Percentiles rank a stretch among this genome's conserved stretches.
phyloP scores from a whole-genome alignment of 2,113 vertebrate species.

The Beaufortia kweichowensis region DNA sequence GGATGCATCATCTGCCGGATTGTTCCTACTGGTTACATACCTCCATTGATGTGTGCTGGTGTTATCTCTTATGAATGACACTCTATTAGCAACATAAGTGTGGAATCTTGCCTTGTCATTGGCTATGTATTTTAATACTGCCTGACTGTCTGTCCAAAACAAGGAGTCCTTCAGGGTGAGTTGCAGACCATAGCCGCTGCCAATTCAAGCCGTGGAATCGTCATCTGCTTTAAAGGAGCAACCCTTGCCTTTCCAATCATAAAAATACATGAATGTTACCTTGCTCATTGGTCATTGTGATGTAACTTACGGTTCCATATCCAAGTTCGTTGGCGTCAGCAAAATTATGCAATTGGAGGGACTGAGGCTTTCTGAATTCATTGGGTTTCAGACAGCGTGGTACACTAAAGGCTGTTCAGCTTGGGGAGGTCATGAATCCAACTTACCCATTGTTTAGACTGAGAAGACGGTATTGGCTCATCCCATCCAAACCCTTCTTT shows the following conservation, averaged over 20 bases:
- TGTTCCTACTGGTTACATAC: not conserved
- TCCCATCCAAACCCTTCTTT: conserved; percentile 32
- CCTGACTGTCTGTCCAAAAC: conserved; percentile 20
- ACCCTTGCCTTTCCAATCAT: conserved; percentile 47
- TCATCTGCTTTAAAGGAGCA: conserved; percentile 23
- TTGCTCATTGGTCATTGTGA: conserved; percentile 25
- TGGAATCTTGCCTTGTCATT: conserved; percentile 18
- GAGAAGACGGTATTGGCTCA: not conserved
- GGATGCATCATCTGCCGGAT: conserved; percentile 17
- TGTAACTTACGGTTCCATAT: conserved; percentile 36
- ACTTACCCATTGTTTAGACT: conserved; percentile 9
- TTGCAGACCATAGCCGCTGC: conserved; percentile 25
- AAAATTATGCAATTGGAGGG: conserved; percentile 30
- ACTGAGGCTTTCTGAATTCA: not conserved
- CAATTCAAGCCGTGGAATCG: conserved; percentile 37
- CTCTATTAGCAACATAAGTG: conserved; percentile 30
- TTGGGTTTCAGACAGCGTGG: conserved; percentile 19
- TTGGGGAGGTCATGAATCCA: conserved; percentile 32
- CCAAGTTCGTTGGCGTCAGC: conserved; percentile 13
- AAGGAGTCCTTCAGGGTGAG: not conserved
- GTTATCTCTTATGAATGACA: not conserved
- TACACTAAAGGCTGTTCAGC: conserved; percentile 5
- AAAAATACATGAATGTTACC: conserved; percentile 37
- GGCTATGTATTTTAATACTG: conserved; percentile 36
- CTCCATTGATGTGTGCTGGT: conserved; percentile 12